phyloP scores from a whole-genome alignment of 2,797 vertebrate species.

The Danionella dracula region DNA sequence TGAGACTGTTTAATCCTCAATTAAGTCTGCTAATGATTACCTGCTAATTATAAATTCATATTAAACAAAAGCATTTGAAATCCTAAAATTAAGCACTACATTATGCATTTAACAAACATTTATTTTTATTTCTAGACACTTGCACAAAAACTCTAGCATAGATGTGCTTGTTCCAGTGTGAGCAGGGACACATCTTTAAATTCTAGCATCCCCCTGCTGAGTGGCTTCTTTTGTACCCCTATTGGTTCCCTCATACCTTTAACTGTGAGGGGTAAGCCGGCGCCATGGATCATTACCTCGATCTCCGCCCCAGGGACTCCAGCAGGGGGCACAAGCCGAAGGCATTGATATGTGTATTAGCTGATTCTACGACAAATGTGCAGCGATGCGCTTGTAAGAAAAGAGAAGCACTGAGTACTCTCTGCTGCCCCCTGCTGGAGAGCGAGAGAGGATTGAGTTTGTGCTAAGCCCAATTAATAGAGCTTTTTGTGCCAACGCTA shows the following conservation, averaged over 20 bases:
- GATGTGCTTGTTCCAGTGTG: slow-evolving; percentile 35
- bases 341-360: slow-evolving; percentile 71
- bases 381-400: slow-evolving; percentile 29
- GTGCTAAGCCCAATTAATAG: slow-evolving; percentile 14
- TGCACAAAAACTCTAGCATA: background rate
- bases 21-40: too few species aligned
- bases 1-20: too few species aligned
- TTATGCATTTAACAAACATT: too few species aligned
- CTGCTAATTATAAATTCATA: too few species aligned
- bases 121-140: too few species aligned
- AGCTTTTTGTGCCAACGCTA: slow-evolving; percentile 5
- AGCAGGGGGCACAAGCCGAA: slow-evolving; percentile 37
- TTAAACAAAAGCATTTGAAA: too few species aligned
- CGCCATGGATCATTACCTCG: slow-evolving; percentile 66
- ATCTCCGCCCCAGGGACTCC: slow-evolving; percentile 47
- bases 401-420: slow-evolving; percentile 49
- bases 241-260: slow-evolving; percentile 27
- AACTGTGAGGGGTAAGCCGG: slow-evolving; percentile 39
- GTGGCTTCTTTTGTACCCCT: background rate
- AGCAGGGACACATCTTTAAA: slow-evolving; percentile 11
- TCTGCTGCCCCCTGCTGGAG: slow-evolving; percentile 62
- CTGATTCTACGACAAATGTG: slow-evolving; percentile 53
- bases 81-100: too few species aligned
- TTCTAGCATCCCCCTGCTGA: slow-evolving; percentile 28
- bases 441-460: slow-evolving; percentile 25